These are phyloP conservation scores for Drosophila orena DNA, from an alignment of 1,140 invertebrate species.

Conservation along the genomic window DNA sequence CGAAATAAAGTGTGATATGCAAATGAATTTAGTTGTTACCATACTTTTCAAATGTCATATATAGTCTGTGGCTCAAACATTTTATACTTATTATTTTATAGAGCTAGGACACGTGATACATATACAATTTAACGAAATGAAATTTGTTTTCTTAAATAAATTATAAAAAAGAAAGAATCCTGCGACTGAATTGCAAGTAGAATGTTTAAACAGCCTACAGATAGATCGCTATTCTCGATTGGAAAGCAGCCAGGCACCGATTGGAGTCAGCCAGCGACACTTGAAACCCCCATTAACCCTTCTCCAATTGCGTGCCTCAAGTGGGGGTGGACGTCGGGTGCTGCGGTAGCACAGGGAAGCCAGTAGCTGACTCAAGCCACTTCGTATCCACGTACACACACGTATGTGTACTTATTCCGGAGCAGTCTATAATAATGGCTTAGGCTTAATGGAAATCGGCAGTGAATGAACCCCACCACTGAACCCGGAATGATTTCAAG, in stretches of 20 bases:
- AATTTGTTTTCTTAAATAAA: not conserved
- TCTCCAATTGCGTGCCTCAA: constrained; percentile 8
- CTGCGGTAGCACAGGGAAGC: not conserved
- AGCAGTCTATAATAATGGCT: constrained; percentile 3
- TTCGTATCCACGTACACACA: constrained; percentile 3
- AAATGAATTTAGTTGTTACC: too few relatives aligned
- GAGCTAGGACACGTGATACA: not conserved
- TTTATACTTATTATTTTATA: not conserved
- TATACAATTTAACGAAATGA: not conserved
- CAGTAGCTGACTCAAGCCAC: constrained; percentile 10
- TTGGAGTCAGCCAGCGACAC: not conserved
- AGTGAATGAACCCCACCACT: constrained; percentile 14
- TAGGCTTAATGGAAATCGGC: constrained; percentile 23
- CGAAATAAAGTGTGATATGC: too few relatives aligned
- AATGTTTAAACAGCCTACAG: not conserved
- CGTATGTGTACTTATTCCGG: not conserved
- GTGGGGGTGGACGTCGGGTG: constrained; percentile 1
- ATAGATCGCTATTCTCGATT: too few relatives aligned
- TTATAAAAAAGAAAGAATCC: too few relatives aligned
- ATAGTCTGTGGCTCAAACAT: not conserved
- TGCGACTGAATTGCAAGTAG: too few relatives aligned
- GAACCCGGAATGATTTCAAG: constrained; percentile 17
- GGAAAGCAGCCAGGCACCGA: not conserved
- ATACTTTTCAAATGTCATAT: too few relatives aligned
- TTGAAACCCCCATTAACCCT: constrained; percentile 7